Base-by-base conservation (phyloP, 2,797 vertebrate genomes). In the Silurus lanzhouensis region DNA sequence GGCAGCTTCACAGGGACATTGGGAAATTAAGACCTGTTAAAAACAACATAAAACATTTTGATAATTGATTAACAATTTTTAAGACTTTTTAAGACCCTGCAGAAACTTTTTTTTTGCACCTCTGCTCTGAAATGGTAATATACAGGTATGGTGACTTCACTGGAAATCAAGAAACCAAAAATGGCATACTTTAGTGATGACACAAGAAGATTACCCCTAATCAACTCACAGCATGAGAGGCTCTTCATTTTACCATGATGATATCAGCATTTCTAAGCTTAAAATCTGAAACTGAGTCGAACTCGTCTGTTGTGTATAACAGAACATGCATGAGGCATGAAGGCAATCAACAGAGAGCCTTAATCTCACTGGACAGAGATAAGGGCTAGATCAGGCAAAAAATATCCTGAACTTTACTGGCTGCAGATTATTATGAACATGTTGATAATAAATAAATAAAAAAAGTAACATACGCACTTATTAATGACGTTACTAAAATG, bases 381-480 rank as follows among this genome's bases (percentile, higher is more conserved):
- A 60, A 87, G 70, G 71, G 71, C 46, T n/a, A 58, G 76, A 81
- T 66, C 83, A 81, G 74, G 66, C 75, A 85, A 86, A 84, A 86
- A 70, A 85, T 14, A 20, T 58, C 76, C 31, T 44, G 27, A 58
- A 78, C 38, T 61, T 44, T 12, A 44, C 61, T 48, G 66, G 60
- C 38, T 95, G 94, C 92, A 93, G 92, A 92, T 93, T 94, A 93
- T 93, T 94, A 93, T 92, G 92, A 92, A 92, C 91, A 94, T 58
- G 75, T 85, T 82, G 68, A 83, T 22, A 20, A 60, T 27, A 60
- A 31, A 38, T 38, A 92, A 87, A 90, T 82, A 92, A 87, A 64
- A n/a, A 79, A 27, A 52, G 19, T 82, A 88, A 1, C 55, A 90
- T 89, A 90, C 79, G 22, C 5, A 82, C 10, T 31, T 68, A 46